Evolutionary conservation across 1,140 invertebrate species (phyloP), one percentile per base, ranked within the genome.

Genomic region (Drosophila repletoides): DNA sequence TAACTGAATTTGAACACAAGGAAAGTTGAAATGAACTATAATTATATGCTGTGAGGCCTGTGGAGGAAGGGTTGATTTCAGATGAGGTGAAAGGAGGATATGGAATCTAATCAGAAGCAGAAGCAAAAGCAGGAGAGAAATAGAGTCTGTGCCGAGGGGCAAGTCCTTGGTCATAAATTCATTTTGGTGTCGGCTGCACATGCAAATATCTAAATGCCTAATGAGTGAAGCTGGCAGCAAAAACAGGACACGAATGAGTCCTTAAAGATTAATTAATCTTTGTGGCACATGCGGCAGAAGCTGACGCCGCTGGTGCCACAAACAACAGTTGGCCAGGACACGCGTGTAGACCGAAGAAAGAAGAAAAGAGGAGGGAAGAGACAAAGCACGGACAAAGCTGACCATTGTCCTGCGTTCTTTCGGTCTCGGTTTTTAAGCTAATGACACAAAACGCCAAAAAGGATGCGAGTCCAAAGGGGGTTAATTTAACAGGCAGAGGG

Each of bases 231-330:
- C 63, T 59, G 56, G 46, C 36, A 46, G 70, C 51, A 56, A 51
- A 68, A 61, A 66, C 77, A 65, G 38, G 48, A 41, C 70, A 74
- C 72, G 60, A 86, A 86, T 80, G 81, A 86, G 81, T 89, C 88
- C 88, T 89, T 89, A 81, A 89, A 89, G 88, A 89, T 89, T 89
- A 89, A 89, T 89, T 89, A 89, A 89, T 89, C 88, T 89, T 81
- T 76, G 76, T 84, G 70, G 76, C 75, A 88, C 86, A 88, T 88
- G 86, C 77, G 77, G 73, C 79, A 40, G 51, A 49, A 36, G 24
- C 12, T 56, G 58, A 51, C 58, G 52, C 7, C 40, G 48, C 48
- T 55, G 53, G 48, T 58, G 59, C 52, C 63, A 61, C 60, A 63
- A 68, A 60, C 72, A 76, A 60, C 52, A 40, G 69, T 72, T 53